Base-by-base conservation (phyloP, 2,797 vertebrate genomes). In the Pseudochaenichthys georgianus region DNA sequence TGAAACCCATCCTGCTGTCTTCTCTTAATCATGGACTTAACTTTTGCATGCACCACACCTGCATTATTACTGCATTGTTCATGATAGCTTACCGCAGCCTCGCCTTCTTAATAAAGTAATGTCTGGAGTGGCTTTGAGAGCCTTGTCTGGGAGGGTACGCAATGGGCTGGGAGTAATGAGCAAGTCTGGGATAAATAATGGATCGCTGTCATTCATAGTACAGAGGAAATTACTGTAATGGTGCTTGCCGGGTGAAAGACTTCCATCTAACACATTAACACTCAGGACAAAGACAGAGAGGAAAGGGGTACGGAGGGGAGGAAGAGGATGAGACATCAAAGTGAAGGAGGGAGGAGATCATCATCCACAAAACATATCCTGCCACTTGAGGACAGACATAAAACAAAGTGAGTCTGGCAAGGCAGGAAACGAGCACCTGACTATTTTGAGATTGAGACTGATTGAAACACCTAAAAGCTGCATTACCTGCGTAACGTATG, bases 201-300 rank as follows among this genome's bases (percentile, higher is more conserved):
- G 92, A 94, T 94, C 70, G 80, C 92, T 91, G 91, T 93, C 91
- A 93, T 94, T 94, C 92, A 94, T 92, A 94, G 94, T 94, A 94
- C 82, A 87, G 92, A 95, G 94, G 94, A 95, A 95, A 95, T 95
- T 89, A 94, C 92, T 93, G 88, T 94, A 95, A 95, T 94, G 92
- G 91, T 90, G 86, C 91, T 88, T 83, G 86, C 87, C 73, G 92
- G 90, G 90, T 92, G 91, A 94, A 90, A 94, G 92, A 94, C 89
- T 91, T 93, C 93, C 90, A 91, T 95, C 93, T 85, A 93, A 90
- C 91, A 91, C 91, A 94, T 94, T 93, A 95, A 95, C 88, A 89
- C 87, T 88, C 82, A 84, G 89, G 90, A 93, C 90, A 92, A 90
- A 92, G 86, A 87, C 80, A 21, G 66, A 88, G 86, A 90, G 83